Evolutionary conservation across 2,888 invertebrate genomes (phyloP).

Genomic region (Hyppa rectilinea): DNA sequence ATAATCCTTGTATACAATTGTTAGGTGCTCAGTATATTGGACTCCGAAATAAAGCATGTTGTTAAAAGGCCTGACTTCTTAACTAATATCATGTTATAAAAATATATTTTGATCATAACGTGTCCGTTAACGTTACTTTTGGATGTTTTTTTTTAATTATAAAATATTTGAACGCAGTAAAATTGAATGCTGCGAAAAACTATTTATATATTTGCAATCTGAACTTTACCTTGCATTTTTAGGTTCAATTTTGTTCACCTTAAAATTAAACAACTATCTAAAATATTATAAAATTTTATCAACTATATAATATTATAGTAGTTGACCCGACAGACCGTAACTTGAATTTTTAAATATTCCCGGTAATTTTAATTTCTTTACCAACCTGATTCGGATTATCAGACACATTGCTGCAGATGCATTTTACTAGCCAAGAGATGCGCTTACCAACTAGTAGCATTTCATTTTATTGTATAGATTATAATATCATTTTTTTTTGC

Average conservation of each 20-base stretch:
- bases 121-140: neutral
- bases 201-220: too few species aligned
- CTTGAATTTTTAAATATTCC: too few species aligned
- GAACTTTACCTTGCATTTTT: accelerated
- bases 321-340: too few species aligned
- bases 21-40: slow-evolving; percentile 57
- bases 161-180: neutral
- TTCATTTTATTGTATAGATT: too few species aligned
- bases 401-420: too few species aligned
- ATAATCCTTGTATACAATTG: slow-evolving; percentile 45
- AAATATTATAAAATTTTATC: slow-evolving; percentile 1
- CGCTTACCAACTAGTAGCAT: too few species aligned
- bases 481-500: too few species aligned
- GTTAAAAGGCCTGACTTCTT: slow-evolving; percentile 33
- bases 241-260: slow-evolving; percentile 2
- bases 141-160: neutral
- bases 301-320: neutral
- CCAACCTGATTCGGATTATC: too few species aligned
- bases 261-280: neutral
- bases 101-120: slow-evolving; percentile 5
- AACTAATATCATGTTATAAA: neutral
- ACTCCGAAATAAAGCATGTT: slow-evolving; percentile 23
- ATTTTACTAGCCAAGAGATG: too few species aligned
- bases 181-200: too few species aligned
- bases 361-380: too few species aligned